A percentile compares a stretch with the other conserved stretches of the same genome.
These are phyloP conservation scores for Rhynchonema sp. DNA, from an alignment of 2,888 invertebrate genomes.

Conservation along the genomic window DNA sequence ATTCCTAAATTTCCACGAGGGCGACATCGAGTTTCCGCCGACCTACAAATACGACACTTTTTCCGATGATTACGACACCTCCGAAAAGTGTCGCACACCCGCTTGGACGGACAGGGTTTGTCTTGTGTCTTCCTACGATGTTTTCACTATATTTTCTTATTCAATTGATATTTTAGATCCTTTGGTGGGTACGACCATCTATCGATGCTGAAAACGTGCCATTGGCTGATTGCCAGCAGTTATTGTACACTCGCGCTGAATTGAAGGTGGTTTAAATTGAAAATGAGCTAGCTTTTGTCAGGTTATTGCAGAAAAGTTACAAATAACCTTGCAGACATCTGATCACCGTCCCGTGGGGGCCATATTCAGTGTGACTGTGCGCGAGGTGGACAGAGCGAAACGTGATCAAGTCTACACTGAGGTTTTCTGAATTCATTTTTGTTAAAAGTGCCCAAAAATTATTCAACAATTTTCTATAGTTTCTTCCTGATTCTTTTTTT, in stretches of 20 bases:
- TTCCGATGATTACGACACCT: constrained; percentile 95
- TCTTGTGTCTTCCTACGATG: neutral
- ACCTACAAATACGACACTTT: constrained; percentile 98
- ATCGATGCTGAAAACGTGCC: neutral
- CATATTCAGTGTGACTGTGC: constrained; percentile 65
- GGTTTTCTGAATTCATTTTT: too few relatives aligned
- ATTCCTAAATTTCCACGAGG: constrained; percentile 81
- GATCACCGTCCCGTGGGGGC: constrained; percentile 62
- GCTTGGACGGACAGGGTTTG: constrained; percentile 81
- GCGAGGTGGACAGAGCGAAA: constrained; percentile 53
- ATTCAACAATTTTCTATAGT: too few relatives aligned
- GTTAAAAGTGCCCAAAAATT: too few relatives aligned
- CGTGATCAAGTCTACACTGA: constrained; percentile 61
- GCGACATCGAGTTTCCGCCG: constrained; percentile 70
- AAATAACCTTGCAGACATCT: constrained; percentile 14
- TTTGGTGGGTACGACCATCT: neutral
- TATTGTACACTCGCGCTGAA: constrained; percentile 79
- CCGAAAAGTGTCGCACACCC: constrained; percentile 85
- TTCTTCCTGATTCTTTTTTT: too few relatives aligned
- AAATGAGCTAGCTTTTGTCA: neutral
- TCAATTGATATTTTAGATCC: neutral
- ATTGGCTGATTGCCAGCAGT: neutral
- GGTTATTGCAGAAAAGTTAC: neutral
- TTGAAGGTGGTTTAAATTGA: constrained; percentile 65
- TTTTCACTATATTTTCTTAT: neutral